These are phyloP conservation scores for Nothocercus nigrocapillus DNA, from an alignment of 2,113 vertebrate species.

Conservation along the genomic window DNA sequence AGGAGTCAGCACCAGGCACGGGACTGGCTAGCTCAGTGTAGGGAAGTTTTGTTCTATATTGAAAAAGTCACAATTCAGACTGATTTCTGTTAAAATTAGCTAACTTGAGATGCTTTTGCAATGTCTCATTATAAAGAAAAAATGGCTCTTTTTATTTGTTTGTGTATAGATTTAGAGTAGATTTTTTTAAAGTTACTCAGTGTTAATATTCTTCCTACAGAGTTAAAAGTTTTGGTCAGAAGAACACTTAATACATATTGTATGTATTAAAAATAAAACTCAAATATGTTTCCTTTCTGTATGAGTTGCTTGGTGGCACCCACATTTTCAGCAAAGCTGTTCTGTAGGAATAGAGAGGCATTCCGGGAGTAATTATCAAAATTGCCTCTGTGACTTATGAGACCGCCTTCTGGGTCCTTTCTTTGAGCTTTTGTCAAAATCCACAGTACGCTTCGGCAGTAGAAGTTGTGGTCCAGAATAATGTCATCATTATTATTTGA, in stretches of 20 bases:
- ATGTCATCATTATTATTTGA: constrained; percentile 30
- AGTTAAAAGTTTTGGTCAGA: neutral
- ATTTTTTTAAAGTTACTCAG: neutral
- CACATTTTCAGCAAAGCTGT: neutral
- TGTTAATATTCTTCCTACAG: neutral
- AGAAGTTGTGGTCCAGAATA: constrained; percentile 14
- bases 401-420: neutral
- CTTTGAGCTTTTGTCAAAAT: neutral
- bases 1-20: neutral
- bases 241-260: neutral
- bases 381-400: neutral
- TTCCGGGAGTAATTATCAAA: neutral
- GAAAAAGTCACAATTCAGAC: neutral
- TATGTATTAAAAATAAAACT: neutral
- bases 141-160: neutral
- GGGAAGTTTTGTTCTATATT: neutral
- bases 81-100: neutral
- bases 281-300: neutral
- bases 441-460: neutral
- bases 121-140: neutral
- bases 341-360: neutral
- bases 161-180: neutral
- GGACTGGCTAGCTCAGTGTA: neutral
- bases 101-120: neutral
- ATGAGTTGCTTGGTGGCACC: neutral